phyloP scores from a whole-genome alignment of 1,140 invertebrate species.

The Reticulitermes speratus region DNA sequence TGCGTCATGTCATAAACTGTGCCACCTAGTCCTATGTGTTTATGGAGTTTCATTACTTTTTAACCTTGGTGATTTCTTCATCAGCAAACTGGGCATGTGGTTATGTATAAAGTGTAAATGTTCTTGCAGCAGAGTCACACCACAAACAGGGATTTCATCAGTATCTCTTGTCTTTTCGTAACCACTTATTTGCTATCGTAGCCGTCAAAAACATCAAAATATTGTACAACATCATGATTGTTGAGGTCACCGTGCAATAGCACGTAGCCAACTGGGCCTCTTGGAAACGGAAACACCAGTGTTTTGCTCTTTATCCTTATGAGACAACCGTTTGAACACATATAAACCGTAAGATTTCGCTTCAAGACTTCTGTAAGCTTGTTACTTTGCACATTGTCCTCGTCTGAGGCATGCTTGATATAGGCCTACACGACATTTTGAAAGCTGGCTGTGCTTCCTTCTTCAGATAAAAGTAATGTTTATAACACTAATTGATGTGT shows the following conservation, averaged over 20 bases:
- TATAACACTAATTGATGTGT: no score
- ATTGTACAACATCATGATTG: not conserved
- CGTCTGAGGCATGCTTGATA: no score
- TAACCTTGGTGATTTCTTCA: slow-evolving; percentile 1
- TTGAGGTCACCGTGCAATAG: not conserved
- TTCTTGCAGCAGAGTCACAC: slow-evolving; percentile 6
- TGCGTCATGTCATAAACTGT: not conserved
- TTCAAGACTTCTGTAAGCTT: no score
- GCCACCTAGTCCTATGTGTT: not conserved
- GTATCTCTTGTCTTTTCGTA: not conserved
- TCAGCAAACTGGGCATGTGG: not conserved
- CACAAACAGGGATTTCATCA: slow-evolving; percentile 8
- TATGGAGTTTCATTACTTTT: not conserved
- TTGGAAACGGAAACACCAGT: not conserved
- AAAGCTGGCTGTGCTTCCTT: no score
- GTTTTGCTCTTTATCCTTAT: not conserved
- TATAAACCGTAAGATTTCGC: no score
- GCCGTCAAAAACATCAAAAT: slow-evolving; percentile 16
- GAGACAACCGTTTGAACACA: not conserved
- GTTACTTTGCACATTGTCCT: no score
- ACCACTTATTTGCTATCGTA: not conserved
- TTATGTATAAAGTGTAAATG: slow-evolving; percentile 19
- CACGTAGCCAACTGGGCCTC: not conserved
- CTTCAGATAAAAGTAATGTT: no score
- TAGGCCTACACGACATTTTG: no score